Evolutionary conservation across 2,113 vertebrate genomes (phyloP).

Genomic region (Pterocles gutturalis): DNA sequence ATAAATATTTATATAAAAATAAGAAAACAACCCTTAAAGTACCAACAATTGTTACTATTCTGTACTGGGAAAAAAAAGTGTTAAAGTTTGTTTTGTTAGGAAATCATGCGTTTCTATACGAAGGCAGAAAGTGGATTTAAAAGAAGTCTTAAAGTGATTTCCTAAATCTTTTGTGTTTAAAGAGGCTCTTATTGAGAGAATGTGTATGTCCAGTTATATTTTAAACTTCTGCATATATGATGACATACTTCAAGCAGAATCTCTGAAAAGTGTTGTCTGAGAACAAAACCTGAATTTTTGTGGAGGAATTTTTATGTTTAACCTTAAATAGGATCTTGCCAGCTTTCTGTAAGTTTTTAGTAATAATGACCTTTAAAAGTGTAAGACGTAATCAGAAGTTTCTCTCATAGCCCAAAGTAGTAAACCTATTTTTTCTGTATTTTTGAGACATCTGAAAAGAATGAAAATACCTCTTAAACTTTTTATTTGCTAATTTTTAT

Average conservation of each 20-base stretch:
- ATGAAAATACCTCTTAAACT: not conserved
- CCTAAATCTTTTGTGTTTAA: not conserved
- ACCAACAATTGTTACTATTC: not conserved
- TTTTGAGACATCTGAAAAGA: too few relatives aligned
- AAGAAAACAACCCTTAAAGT: not conserved
- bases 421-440: not conserved
- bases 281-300: not conserved
- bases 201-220: not conserved
- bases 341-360: not conserved
- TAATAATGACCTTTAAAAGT: not conserved
- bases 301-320: not conserved
- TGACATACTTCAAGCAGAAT: not conserved
- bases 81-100: not conserved
- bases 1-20: not conserved
- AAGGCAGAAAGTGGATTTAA: not conserved
- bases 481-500: not conserved
- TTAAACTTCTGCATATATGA: not conserved
- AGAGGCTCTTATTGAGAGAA: not conserved
- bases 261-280: not conserved
- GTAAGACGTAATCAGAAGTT: not conserved
- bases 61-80: not conserved
- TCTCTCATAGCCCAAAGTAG: not conserved
- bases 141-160: not conserved
- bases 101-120: not conserved
- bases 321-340: not conserved